Evolutionary conservation across 2,113 vertebrate species (phyloP).

Genomic region (Synodontis membranacea): DNA sequence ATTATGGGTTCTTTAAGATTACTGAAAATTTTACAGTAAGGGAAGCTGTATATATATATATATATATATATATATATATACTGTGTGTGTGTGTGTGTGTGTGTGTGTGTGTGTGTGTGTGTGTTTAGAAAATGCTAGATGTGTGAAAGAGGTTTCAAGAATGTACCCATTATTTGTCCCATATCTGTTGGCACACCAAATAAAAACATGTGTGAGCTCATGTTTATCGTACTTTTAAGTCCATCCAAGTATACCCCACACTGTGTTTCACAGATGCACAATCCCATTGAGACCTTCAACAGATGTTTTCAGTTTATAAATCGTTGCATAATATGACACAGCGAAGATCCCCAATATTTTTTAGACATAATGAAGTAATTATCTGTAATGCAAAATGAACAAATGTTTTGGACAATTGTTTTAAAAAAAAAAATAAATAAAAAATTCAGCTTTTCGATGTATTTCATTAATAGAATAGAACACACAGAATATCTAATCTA

Average conservation of each 20-base stretch:
- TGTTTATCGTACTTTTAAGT: conserved; percentile 36
- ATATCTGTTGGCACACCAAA: conserved; percentile 50
- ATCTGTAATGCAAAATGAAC: neutral
- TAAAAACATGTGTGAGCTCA: conserved; percentile 49
- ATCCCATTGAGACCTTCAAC: conserved; percentile 18
- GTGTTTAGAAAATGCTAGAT: neutral
- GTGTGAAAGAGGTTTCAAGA: neutral
- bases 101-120: too few species aligned
- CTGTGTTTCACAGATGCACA: conserved; percentile 41
- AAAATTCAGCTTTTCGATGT: neutral
- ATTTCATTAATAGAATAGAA: too few species aligned
- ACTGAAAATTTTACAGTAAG: conserved; percentile 10
- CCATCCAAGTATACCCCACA: conserved; percentile 22
- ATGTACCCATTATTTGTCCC: conserved; percentile 32
- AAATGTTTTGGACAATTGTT: neutral
- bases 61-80: too few species aligned
- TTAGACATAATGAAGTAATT: neutral
- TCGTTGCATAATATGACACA: neutral
- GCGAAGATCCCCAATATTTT: neutral
- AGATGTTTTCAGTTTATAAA: conserved; percentile 30
- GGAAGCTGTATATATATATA: neutral
- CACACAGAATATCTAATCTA: neutral
- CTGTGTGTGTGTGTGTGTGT: too few species aligned
- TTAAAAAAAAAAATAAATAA: too few species aligned
- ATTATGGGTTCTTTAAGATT: neutral